Evolutionary conservation across 2,888 invertebrate genomes (phyloP).

Genomic region (Lobophora halterata): DNA sequence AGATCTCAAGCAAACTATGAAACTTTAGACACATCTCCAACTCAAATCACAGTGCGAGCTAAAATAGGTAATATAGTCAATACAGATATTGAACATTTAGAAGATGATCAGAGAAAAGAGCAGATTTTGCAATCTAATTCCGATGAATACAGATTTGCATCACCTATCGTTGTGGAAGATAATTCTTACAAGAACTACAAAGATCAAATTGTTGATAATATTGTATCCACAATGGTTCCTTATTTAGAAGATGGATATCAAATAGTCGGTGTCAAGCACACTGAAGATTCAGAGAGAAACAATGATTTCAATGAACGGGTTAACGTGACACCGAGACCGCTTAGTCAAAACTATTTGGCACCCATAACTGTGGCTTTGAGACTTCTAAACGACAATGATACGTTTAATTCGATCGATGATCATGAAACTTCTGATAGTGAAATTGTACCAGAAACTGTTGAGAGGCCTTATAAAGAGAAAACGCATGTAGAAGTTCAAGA

Average conservation of each 20-base stretch:
- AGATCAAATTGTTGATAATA: constrained; percentile 60
- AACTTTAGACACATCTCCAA: constrained; percentile 39
- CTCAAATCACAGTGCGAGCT: constrained; percentile 57
- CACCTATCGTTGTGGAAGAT: constrained; percentile 75
- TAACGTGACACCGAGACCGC: constrained; percentile 79
- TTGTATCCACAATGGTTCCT: constrained; percentile 71
- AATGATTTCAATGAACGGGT: constrained; percentile 44
- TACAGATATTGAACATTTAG: constrained; percentile 39
- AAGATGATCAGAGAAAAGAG: constrained; percentile 39
- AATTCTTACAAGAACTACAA: constrained; percentile 47
- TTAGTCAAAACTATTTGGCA: constrained; percentile 79
- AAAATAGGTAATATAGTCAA: constrained; percentile 61
- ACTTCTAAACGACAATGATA: constrained; percentile 68
- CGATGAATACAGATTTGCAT: constrained; percentile 57
- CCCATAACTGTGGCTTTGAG: constrained; percentile 82
- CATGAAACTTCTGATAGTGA: constrained; percentile 67
- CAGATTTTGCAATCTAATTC: constrained; percentile 41
- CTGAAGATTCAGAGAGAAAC: constrained; percentile 37
- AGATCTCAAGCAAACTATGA: constrained; percentile 40
- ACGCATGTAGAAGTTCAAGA: constrained; percentile 84
- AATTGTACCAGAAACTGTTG: constrained; percentile 56
- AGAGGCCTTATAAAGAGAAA: constrained; percentile 63
- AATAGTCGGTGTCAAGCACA: constrained; percentile 62
- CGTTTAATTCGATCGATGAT: constrained; percentile 62
- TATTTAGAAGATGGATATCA: constrained; percentile 69